Evolutionary conservation across 2,888 invertebrate genomes (phyloP).

Genomic region (Ophion ellenae): DNA sequence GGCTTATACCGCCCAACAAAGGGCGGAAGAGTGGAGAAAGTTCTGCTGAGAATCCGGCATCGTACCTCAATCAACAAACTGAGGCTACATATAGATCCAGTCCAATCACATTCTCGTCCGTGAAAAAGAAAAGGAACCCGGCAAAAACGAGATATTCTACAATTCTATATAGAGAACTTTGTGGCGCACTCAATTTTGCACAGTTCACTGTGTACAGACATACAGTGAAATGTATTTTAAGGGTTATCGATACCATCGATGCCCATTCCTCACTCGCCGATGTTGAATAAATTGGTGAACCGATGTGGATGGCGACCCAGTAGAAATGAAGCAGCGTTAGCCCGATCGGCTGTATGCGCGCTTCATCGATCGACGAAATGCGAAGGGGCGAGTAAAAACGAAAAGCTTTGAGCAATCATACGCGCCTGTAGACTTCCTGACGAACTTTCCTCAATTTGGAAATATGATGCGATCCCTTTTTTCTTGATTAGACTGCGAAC

Average conservation of each 20-base stretch:
- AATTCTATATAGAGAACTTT: slow-evolving; percentile 22
- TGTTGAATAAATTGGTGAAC: slow-evolving; percentile 38
- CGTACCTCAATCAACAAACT: slow-evolving; percentile 63
- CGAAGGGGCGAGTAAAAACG: slow-evolving; percentile 43
- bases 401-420: slow-evolving; percentile 69
- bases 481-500: slow-evolving; percentile 22
- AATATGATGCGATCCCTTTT: slow-evolving; percentile 37
- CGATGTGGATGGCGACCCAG: slow-evolving; percentile 7
- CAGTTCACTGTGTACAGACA: background rate
- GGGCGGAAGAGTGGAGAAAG: slow-evolving; percentile 12
- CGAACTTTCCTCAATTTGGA: slow-evolving; percentile 63
- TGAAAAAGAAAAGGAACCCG: slow-evolving; percentile 5
- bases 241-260: slow-evolving; percentile 32
- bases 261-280: slow-evolving; percentile 39
- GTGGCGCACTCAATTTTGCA: background rate
- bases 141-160: slow-evolving; percentile 47
- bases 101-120: slow-evolving; percentile 22
- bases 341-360: slow-evolving; percentile 7
- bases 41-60: slow-evolving; percentile 42
- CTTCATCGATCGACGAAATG: slow-evolving; percentile 16
- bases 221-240: slow-evolving; percentile 7
- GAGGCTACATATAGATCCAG: slow-evolving; percentile 34
- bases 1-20: slow-evolving; percentile 51
- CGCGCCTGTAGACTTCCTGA: slow-evolving; percentile 53
- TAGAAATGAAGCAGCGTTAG: slow-evolving; percentile 29